Percentiles rank a stretch among this genome's conserved stretches.
Conservation (phyloP, 2,797 vertebrate species). For the Premnoplex brunnescens region DNA sequence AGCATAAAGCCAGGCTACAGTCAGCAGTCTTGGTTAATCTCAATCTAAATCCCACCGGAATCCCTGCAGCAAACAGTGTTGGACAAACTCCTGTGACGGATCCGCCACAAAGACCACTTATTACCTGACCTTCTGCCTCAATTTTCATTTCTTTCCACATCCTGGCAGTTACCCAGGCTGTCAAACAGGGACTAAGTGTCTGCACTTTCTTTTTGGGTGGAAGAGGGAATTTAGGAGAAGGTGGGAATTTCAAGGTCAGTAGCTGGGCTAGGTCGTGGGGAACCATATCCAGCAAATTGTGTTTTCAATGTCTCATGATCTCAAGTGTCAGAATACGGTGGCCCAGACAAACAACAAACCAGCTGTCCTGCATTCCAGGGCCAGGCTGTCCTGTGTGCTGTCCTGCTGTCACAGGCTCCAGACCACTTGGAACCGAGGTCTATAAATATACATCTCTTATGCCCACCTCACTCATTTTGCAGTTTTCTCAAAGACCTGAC, state of each 20-base stretch:
- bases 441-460: neutral
- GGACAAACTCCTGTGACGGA: neutral
- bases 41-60: fast-evolving
- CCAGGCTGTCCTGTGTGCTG: neutral
- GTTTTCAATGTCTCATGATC: neutral
- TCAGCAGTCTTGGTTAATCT: neutral
- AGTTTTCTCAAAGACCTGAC: neutral
- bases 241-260: neutral
- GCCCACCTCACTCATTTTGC: neutral
- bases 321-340: neutral
- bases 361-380: neutral
- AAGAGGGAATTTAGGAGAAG: neutral
- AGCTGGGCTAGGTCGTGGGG: neutral
- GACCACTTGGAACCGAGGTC: neutral
- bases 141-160: neutral
- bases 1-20: fast-evolving
- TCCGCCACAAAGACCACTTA: neutral
- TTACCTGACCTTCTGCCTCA: neutral
- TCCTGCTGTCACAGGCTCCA: neutral
- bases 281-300: neutral
- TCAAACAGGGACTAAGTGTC: neutral
- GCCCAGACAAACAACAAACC: neutral
- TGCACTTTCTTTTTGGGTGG: neutral
- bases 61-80: neutral
- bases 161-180: neutral